Percentiles rank a stretch among this genome's conserved stretches.
These are phyloP conservation scores for Gymnocephalus cernua DNA, from an alignment of 2,113 vertebrate genomes.

Conservation along the genomic window DNA sequence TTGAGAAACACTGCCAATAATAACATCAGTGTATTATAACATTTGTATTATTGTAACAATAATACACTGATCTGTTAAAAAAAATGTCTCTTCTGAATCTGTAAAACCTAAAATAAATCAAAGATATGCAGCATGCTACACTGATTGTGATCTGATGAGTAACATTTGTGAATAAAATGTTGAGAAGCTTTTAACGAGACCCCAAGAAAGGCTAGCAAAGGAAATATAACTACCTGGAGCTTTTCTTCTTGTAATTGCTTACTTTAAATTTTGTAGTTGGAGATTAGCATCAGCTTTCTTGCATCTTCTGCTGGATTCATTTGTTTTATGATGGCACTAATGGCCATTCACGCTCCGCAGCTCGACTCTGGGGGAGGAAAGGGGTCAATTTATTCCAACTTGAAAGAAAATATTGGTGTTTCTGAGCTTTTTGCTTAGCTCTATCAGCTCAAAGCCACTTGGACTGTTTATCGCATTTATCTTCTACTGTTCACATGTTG, in stretches of 20 bases:
- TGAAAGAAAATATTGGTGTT: constrained; percentile 39
- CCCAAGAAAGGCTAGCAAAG: constrained; percentile 4
- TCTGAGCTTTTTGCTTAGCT: constrained; percentile 14
- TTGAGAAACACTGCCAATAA: neutral
- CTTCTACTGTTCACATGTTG: neutral
- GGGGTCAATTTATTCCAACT: constrained; percentile 62
- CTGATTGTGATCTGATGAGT: constrained; percentile 8
- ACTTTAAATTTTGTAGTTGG: constrained; percentile 47
- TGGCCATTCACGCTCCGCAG: constrained; percentile 39
- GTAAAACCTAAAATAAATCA: constrained; percentile 7
- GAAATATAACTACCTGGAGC: constrained; percentile 11
- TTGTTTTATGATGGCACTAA: constrained; percentile 57
- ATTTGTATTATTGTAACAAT: neutral
- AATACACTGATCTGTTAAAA: neutral
- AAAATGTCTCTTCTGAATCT: neutral
- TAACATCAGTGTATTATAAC: neutral
- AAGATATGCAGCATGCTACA: neutral
- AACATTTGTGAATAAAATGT: constrained; percentile 24
- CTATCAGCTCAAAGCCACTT: constrained; percentile 33
- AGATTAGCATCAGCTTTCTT: constrained; percentile 60
- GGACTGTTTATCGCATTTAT: constrained; percentile 20
- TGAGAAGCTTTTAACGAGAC: constrained; percentile 7
- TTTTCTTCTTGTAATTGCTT: constrained; percentile 54
- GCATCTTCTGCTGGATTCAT: constrained; percentile 46
- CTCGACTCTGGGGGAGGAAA: constrained; percentile 33